Base-by-base conservation (phyloP, 2,113 vertebrate genomes). In the Thomomys bottae region DNA sequence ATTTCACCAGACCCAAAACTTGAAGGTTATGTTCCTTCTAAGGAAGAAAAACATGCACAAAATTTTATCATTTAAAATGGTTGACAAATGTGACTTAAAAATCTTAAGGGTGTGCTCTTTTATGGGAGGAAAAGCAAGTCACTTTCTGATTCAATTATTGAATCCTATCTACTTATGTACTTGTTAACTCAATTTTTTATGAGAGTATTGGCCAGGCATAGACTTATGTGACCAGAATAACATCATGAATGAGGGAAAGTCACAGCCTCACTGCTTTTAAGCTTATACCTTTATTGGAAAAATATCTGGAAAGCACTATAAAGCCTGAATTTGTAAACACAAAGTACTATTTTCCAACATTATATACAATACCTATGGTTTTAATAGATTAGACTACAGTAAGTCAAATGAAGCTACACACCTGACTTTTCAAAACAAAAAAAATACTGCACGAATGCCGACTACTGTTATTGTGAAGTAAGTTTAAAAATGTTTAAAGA, bases 1-100 rank as follows among this genome's bases (percentile, higher is more conserved):
- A 99, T 95, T 99, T 99, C 96, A 99, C 99, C 94, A 99, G 97
- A 83, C 99, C 99, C 97, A 99, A 97, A 89, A 99, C 99, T 97
- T 99, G 99, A 96, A 99, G 98, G 96, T 99, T 98, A 97, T 99
- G 99, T 96, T 99, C 99, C 97, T 99, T 99, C 99, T 99, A 94
- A 96, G 88, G 54, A 93, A 94, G 8, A 94, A 87, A 94, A 93
- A 94, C 32, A 94, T 57, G 93, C 70, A 67, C 12, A 94, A n/a
- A 86, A 93, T 81, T 81, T 93, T 87, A 91, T 84, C 26, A 94
- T 72, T 91, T 24, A 72, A 77, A 54, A 54, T 54, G 49, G 15
- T 18, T 88, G 32, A 75, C 77, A 64, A 92, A 64, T 9, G 66
- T 28, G 40, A 88, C 21, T 42, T 80, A 36, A 92, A 91, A 89